phyloP scores from a whole-genome alignment of 2,797 vertebrate genomes.

The Hypotaenidia philippensis region DNA sequence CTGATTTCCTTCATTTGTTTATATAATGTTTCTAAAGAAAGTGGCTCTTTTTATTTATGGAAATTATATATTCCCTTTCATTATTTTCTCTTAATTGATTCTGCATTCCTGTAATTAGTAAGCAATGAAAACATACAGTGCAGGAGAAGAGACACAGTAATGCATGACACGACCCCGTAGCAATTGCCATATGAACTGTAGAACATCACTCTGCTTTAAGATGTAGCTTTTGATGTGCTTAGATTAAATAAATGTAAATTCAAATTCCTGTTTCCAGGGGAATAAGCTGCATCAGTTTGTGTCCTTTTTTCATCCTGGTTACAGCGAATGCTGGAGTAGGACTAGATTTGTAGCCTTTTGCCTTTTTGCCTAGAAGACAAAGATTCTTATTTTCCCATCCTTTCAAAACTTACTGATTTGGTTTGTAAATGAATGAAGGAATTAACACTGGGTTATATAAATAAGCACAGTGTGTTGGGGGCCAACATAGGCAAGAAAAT shows the following conservation, averaged over 20 bases:
- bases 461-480: neutral
- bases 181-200: constrained; percentile 30
- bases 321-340: neutral
- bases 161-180: constrained; percentile 37
- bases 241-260: constrained; percentile 53
- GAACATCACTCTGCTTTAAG: constrained; percentile 49
- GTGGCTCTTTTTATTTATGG: constrained; percentile 66
- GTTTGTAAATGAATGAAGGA: neutral
- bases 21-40: constrained; percentile 62
- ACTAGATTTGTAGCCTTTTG: neutral
- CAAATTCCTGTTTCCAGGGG: constrained; percentile 15
- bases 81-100: constrained; percentile 72
- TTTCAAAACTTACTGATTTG: neutral
- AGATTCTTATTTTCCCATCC: neutral
- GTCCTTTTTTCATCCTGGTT: neutral
- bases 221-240: constrained; percentile 47
- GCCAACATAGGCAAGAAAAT: neutral
- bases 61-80: constrained; percentile 65
- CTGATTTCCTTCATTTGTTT: constrained; percentile 55
- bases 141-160: constrained; percentile 40
- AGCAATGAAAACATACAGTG: constrained; percentile 44
- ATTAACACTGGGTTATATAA: neutral
- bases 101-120: constrained; percentile 65
- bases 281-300: constrained; percentile 9
- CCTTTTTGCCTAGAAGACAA: neutral